A percentile compares a stretch with the other conserved stretches of the same genome.
Evolutionary conservation across 2,113 vertebrate species (phyloP).

Genomic region (Perognathus longimembris): DNA sequence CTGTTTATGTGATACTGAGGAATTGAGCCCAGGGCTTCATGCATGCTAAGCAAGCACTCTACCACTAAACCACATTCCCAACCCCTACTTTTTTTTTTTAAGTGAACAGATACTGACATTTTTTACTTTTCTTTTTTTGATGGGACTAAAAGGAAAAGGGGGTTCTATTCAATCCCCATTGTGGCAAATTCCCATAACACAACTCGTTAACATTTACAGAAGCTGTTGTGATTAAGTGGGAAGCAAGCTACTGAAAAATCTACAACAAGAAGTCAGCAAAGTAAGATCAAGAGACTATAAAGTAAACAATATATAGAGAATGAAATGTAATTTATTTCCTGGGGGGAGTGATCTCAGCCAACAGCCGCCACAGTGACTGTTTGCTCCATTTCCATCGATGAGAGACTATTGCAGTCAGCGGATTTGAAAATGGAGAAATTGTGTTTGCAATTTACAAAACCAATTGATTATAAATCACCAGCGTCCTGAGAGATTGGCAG

Average conservation of each 20-base stretch:
- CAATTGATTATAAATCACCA: neutral
- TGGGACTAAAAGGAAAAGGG: constrained; percentile 35
- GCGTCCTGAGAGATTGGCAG: neutral
- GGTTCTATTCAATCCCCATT: constrained; percentile 27
- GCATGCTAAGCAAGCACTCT: no score
- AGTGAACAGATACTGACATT: constrained; percentile 11
- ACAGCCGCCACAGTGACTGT: neutral
- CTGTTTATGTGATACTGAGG: no score
- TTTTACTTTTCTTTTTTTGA: neutral
- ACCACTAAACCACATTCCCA: no score
- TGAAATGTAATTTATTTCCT: constrained; percentile 82
- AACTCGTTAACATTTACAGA: constrained; percentile 78
- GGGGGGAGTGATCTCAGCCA: constrained; percentile 67
- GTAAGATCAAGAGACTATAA: constrained; percentile 82
- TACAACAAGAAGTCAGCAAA: constrained; percentile 78
- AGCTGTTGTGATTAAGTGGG: constrained; percentile 77
- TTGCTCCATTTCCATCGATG: neutral
- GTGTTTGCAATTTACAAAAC: neutral
- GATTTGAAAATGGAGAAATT: constrained; percentile 60
- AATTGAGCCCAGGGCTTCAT: no score
- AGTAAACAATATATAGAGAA: constrained; percentile 80
- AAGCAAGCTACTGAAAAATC: constrained; percentile 76
- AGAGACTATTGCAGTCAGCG: neutral
- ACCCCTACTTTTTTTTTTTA: no score
- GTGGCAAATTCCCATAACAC: constrained; percentile 68